phyloP scores from a whole-genome alignment of 30 jellyfish, hydroid and myxozoan species.

The Aurelia sp. region DNA sequence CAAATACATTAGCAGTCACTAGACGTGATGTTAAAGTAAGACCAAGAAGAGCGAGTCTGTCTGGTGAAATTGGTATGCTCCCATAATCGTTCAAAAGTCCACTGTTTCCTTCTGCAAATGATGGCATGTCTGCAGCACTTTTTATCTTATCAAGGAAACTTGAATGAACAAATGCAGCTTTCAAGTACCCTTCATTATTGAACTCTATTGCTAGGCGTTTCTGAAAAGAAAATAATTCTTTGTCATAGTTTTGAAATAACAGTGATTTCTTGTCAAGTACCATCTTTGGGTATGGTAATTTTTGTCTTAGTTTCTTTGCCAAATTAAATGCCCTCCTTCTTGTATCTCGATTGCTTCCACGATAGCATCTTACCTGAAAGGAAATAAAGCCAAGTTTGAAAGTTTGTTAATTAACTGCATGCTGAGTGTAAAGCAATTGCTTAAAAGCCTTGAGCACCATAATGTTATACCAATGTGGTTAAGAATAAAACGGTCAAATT shows the following conservation, averaged over 20 bases:
- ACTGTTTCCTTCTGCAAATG: constrained; percentile 8
- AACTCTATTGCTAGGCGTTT: constrained; percentile 68
- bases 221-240: constrained; percentile 86
- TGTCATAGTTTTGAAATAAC: constrained; percentile 72
- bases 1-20: constrained; percentile 59
- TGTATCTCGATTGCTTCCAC: constrained; percentile 92
- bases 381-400: background rate
- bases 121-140: constrained; percentile 38
- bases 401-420: background rate
- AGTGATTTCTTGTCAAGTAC: constrained; percentile 69
- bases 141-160: constrained; percentile 64
- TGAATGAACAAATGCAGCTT: constrained; percentile 84
- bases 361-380: constrained; percentile 53
- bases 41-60: constrained; percentile 77
- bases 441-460: no score
- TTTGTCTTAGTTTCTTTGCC: constrained; percentile 41
- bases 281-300: constrained; percentile 16
- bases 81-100: constrained; percentile 33
- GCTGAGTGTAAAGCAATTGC: no score
- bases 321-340: constrained; percentile 54
- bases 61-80: constrained; percentile 37
- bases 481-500: no score
- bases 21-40: constrained; percentile 15
- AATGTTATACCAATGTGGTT: no score
- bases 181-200: constrained; percentile 47